Percentiles rank a stretch among this genome's conserved stretches.
phyloP scores from a whole-genome alignment of 2,797 vertebrate species.

The Hippocampus kuda region DNA sequence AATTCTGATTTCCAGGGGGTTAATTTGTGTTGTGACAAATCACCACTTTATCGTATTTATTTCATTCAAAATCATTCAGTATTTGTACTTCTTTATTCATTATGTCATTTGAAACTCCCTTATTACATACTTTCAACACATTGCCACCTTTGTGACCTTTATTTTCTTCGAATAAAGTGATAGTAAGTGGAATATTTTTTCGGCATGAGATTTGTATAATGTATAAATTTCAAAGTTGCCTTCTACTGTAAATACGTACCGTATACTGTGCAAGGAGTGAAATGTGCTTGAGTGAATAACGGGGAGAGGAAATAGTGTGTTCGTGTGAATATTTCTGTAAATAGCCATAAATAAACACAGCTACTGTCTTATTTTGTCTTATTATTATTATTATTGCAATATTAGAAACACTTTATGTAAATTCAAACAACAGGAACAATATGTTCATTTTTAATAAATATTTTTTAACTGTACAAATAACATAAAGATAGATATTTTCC shows the following conservation, averaged over 20 bases:
- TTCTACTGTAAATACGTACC: conserved; percentile 19
- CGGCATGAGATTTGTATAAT: conserved; percentile 1
- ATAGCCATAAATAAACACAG: conserved; percentile 5
- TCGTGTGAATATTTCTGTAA: neutral
- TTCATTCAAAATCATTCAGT: conserved; percentile 20
- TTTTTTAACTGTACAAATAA: no score
- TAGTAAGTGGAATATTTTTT: neutral
- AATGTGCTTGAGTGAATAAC: neutral
- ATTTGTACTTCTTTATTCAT: conserved; percentile 49
- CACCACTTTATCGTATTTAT: conserved; percentile 46
- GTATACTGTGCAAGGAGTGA: neutral
- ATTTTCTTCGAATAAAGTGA: conserved; percentile 9
- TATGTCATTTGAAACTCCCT: conserved; percentile 19
- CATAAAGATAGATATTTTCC: no score
- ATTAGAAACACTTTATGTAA: neutral
- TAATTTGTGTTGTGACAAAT: conserved; percentile 4
- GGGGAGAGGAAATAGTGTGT: neutral
- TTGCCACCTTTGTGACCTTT: conserved; percentile 6
- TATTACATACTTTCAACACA: conserved; percentile 4
- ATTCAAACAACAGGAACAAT: neutral
- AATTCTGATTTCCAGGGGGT: neutral
- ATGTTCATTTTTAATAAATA: neutral
- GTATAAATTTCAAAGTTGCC: conserved; percentile 11
- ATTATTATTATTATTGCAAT: neutral
- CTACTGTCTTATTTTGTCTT: neutral